These are phyloP conservation scores for Brachyopa scutellaris DNA, from an alignment of 2,888 invertebrate species.

Conservation along the genomic window DNA sequence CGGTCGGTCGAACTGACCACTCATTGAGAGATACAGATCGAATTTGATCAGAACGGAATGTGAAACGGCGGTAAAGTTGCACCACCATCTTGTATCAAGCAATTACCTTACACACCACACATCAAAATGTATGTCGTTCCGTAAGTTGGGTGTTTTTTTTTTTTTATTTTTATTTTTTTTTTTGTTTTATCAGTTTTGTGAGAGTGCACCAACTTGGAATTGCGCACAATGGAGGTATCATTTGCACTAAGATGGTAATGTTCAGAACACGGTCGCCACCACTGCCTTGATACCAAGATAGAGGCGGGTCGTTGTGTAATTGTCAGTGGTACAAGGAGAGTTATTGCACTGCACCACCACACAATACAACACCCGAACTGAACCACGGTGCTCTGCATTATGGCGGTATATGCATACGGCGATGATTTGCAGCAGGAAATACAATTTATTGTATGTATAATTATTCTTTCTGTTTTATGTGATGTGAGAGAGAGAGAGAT, in stretches of 20 bases:
- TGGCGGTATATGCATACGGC: conserved; percentile 52
- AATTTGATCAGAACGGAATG: conserved; percentile 12
- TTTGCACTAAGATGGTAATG: conserved; percentile 71
- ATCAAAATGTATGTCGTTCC: conserved; percentile 55
- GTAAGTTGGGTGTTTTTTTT: conserved; percentile 25
- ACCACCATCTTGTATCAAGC: conserved; percentile 11
- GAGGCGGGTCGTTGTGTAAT: conserved; percentile 44
- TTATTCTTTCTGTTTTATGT: conserved; percentile 38
- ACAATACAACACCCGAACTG: conserved; percentile 13
- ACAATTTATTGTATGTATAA: conserved; percentile 63
- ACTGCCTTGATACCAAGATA: conserved; percentile 51
- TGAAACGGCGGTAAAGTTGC: conserved; percentile 1
- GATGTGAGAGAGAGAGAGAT: neutral
- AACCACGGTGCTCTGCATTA: conserved; percentile 46
- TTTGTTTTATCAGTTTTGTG: conserved; percentile 3
- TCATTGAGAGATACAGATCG: neutral
- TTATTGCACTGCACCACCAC: conserved; percentile 43
- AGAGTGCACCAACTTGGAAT: conserved; percentile 13
- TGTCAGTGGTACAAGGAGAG: conserved; percentile 44
- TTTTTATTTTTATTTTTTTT: neutral
- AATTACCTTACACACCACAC: conserved; percentile 38
- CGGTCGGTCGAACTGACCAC: neutral
- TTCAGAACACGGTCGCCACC: conserved; percentile 40
- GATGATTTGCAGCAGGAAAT: conserved; percentile 70
- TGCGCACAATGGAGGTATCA: conserved; percentile 58